These are phyloP conservation scores for Thalassophryne amazonica DNA, from an alignment of 2,797 vertebrate species.

Conservation along the genomic window DNA sequence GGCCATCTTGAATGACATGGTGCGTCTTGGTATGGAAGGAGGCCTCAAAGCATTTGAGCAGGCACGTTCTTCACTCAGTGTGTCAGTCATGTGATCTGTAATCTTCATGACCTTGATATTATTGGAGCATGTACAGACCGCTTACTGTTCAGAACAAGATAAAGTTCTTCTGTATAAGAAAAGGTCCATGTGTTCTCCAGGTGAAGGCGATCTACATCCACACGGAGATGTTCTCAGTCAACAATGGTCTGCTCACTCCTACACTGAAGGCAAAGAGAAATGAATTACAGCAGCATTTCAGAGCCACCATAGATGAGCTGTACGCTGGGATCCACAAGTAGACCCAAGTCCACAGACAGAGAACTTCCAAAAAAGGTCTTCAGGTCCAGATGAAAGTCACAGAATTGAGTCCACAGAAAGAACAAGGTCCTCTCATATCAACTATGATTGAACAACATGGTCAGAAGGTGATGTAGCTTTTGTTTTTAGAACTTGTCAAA, in stretches of 20 bases:
- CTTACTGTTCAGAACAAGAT: no score
- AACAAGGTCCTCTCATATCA: neutral
- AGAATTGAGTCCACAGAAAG: neutral
- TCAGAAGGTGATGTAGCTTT: neutral
- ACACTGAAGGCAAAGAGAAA: constrained; percentile 92
- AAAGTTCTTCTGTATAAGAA: no score
- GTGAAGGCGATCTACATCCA: constrained; percentile 86
- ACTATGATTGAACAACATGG: neutral
- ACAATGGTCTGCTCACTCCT: constrained; percentile 93
- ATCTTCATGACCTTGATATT: no score
- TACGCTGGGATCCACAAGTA: constrained; percentile 85
- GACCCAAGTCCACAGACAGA: neutral
- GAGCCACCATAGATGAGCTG: constrained; percentile 86
- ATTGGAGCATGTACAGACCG: no score
- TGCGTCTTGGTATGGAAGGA: constrained; percentile 84
- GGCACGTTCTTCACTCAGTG: constrained; percentile 61
- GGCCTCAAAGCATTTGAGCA: constrained; percentile 96
- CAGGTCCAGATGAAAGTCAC: neutral
- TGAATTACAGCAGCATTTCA: constrained; percentile 84
- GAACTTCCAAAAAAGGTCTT: neutral
- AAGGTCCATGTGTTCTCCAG: constrained; percentile 61
- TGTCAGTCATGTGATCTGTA: neutral
- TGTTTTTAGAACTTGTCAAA: neutral
- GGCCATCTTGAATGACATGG: constrained; percentile 84
- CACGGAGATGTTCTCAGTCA: constrained; percentile 85